Percentiles rank a stretch among this genome's conserved stretches.
phyloP scores from a whole-genome alignment of 2,113 vertebrate species.

The Caretta caretta region DNA sequence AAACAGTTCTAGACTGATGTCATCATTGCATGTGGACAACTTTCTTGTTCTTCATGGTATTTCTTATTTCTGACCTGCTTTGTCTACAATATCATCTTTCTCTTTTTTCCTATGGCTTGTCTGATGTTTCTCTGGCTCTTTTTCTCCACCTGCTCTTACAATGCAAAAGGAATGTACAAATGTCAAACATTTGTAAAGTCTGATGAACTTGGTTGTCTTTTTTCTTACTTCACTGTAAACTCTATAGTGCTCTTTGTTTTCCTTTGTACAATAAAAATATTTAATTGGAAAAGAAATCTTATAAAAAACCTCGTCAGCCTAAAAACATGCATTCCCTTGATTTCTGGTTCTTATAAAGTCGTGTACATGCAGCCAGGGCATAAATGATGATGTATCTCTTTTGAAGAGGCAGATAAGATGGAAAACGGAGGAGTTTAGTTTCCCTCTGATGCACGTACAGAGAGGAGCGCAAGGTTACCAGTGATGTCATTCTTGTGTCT shows the following conservation, averaged over 20 bases:
- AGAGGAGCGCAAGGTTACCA: not conserved
- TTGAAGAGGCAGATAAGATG: constrained; percentile 22
- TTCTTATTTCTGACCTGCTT: constrained; percentile 28
- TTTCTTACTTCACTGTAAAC: not conserved
- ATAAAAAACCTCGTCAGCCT: constrained; percentile 30
- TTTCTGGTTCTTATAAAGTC: constrained; percentile 68
- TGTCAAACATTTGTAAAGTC: not conserved
- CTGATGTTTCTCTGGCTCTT: not conserved
- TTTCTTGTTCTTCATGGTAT: constrained; percentile 37
- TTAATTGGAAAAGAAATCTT: constrained; percentile 41
- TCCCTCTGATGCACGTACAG: not conserved
- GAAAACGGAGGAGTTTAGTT: not conserved
- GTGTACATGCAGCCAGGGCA: not conserved
- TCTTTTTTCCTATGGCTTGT: constrained; percentile 39
- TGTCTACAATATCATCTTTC: constrained; percentile 29
- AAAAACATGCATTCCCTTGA: constrained; percentile 46
- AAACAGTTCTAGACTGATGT: constrained; percentile 4
- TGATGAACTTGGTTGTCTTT: not conserved
- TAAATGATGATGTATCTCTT: not conserved
- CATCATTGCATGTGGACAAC: constrained; percentile 7
- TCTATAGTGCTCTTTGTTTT: not conserved
- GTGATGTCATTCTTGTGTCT: not conserved
- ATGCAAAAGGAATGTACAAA: not conserved
- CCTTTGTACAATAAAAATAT: not conserved
- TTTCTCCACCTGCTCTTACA: not conserved